Evolutionary conservation across 2,888 invertebrate genomes (phyloP).

Genomic region (Drosophila nr. fundita): DNA sequence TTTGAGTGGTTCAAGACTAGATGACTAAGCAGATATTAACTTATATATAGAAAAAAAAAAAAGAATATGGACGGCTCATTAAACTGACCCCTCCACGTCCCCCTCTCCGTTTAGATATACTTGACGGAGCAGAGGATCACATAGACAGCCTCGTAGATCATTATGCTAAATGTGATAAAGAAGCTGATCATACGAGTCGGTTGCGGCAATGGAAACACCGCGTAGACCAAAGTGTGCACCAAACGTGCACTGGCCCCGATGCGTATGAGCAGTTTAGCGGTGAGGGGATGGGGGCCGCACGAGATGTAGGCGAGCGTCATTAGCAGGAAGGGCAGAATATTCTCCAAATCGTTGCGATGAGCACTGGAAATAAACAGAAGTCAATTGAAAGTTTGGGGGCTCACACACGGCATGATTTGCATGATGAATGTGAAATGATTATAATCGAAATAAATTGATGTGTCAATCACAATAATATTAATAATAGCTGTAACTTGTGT

Average conservation of each 20-base stretch:
- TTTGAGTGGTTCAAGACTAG: not conserved
- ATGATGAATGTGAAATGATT: not conserved
- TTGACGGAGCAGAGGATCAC: conserved; percentile 75
- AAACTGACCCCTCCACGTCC: not conserved
- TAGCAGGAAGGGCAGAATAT: conserved; percentile 87
- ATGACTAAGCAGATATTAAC: not conserved
- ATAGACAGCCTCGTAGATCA: conserved; percentile 85
- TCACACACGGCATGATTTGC: not conserved
- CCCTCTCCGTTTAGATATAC: conserved; percentile 54
- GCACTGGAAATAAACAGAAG: conserved; percentile 85
- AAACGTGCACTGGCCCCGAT: conserved; percentile 86
- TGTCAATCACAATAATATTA: not conserved
- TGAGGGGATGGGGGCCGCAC: conserved; percentile 86
- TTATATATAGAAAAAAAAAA: conserved; percentile 10
- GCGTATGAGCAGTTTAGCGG: conserved; percentile 86
- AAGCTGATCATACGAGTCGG: conserved; percentile 86
- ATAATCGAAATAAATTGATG: not conserved
- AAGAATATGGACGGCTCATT: conserved; percentile 26
- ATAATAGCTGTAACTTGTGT: not conserved
- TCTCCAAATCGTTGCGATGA: conserved; percentile 89
- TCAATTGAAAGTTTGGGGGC: not conserved
- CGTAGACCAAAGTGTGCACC: conserved; percentile 88
- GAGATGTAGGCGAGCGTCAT: conserved; percentile 87
- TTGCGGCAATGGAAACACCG: conserved; percentile 87
- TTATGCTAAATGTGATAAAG: conserved; percentile 84